These are phyloP conservation scores for Oryzias woworae DNA, from an alignment of 2,113 vertebrate genomes.

Conservation along the genomic window DNA sequence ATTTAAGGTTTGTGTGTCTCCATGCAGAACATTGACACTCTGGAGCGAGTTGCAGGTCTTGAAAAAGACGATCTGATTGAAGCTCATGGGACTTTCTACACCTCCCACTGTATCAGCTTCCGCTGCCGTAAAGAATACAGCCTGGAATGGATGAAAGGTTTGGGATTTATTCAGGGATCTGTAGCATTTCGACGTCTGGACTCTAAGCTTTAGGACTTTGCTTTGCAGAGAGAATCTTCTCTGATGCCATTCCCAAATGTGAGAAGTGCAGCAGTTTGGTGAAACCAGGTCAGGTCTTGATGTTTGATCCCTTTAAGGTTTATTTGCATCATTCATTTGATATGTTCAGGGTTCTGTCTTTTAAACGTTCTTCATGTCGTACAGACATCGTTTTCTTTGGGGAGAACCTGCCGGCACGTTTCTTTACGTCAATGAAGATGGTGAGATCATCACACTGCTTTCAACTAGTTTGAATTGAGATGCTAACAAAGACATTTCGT, in stretches of 20 bases:
- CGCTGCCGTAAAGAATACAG: conserved; percentile 79
- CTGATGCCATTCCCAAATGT: conserved; percentile 83
- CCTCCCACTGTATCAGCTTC: conserved; percentile 83
- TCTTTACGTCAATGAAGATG: conserved; percentile 85
- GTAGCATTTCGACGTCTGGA: neutral
- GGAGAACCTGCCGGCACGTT: conserved; percentile 85
- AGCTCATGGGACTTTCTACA: conserved; percentile 90
- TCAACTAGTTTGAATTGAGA: neutral
- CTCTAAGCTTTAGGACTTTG: neutral
- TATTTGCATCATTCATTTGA: no score
- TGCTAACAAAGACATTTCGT: conserved; percentile 1
- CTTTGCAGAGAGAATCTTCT: conserved; percentile 85
- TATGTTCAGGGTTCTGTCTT: neutral
- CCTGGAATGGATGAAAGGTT: conserved; percentile 93
- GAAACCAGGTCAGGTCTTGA: conserved; percentile 81
- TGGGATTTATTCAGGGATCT: neutral
- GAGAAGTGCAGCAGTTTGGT: conserved; percentile 86
- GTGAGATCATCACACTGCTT: conserved; percentile 65
- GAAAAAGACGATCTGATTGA: conserved; percentile 84
- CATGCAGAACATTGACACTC: conserved; percentile 88
- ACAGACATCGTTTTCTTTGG: conserved; percentile 93
- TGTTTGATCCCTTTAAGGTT: neutral
- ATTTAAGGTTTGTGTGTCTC: conserved; percentile 6
- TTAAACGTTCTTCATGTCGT: neutral
- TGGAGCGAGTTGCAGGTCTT: conserved; percentile 88